Conservation (phyloP, 1,140 invertebrate genomes). For the Drosophila pruinosa region DNA sequence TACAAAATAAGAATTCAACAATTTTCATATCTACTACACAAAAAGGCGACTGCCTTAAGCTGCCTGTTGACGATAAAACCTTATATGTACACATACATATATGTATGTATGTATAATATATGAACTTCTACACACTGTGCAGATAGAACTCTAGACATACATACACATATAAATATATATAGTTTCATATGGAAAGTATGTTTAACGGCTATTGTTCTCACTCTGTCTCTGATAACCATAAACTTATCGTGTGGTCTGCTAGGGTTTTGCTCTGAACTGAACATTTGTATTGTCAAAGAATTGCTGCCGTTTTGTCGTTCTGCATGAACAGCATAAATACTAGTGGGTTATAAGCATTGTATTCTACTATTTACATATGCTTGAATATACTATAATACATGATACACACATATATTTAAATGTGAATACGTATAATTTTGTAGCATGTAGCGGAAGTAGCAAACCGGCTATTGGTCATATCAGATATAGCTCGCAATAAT, state of each 20-base stretch:
- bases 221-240: slow-evolving; percentile 29
- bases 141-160: neutral
- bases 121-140: neutral
- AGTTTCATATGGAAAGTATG: neutral
- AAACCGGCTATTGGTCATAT: slow-evolving; percentile 6
- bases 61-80: slow-evolving; percentile 5
- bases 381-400: too few species aligned
- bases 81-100: neutral
- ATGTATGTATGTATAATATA: neutral
- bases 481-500: neutral
- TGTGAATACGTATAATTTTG: neutral
- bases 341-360: slow-evolving; percentile 6
- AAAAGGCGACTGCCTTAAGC: neutral
- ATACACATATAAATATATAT: neutral
- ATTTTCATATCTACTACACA: neutral
- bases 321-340: slow-evolving; percentile 39
- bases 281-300: neutral
- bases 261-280: slow-evolving; percentile 7
- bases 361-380: slow-evolving; percentile 2
- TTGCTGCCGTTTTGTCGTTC: slow-evolving; percentile 14
- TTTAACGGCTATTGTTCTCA: slow-evolving; percentile 15
- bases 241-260: slow-evolving; percentile 17
- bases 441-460: slow-evolving; percentile 24
- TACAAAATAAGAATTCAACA: neutral
- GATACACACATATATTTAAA: neutral